Base-by-base conservation (phyloP, 2,888 invertebrate species). In the Dysmachus trigonus region DNA sequence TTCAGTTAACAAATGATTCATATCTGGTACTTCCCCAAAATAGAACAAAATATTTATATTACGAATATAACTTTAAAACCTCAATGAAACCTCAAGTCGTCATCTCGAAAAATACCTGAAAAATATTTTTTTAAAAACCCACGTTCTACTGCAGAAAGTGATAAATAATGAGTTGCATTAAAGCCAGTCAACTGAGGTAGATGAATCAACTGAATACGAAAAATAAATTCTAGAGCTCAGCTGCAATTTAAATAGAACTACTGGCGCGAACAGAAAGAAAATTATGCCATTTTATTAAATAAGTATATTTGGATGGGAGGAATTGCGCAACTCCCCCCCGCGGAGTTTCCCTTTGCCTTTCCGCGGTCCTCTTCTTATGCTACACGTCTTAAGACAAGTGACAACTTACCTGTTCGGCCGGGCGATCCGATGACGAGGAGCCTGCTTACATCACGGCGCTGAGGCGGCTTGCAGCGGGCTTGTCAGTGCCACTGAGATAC, bases 401-500 rank as follows among this genome's bases (percentile, higher is more conserved):
- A 62, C 62, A 62, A 62, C 62, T 62, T 62, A 62, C 62, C 62
- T 62, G 62, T 62, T n/a, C 62, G 27, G 62, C 1, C 22, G 62
- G 62, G 8, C 10, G 27, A 6, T 62, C 41, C 18, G 8, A 6
- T 27, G 53, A 22, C 22, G 53, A 10, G 53, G n/a, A 15, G 15
- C n/a, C n/a, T n/a, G 1, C 47, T 47, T 47, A 15, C 47, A 15
- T 15, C 47, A 47, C 47, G 1, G n/a, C 47, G n/a, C 33, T 33
- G 47, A 1, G 33, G 15, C 71, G 35, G 35, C 31, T n/a, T 18
- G 73, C 15, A 73, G 87, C 92, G 93, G 93, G 93, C 93, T 91
- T 81, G 76, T 85, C 86, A 93, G 93, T 94, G 94, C 94, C 93
- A 97, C 97, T 97, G 97, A 97, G 97, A 97, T 97, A 98, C 97